A percentile compares a stretch with the other conserved stretches of the same genome.
phyloP scores from a whole-genome alignment of 2,113 vertebrate species.

The Rhodinocichla rosea region DNA sequence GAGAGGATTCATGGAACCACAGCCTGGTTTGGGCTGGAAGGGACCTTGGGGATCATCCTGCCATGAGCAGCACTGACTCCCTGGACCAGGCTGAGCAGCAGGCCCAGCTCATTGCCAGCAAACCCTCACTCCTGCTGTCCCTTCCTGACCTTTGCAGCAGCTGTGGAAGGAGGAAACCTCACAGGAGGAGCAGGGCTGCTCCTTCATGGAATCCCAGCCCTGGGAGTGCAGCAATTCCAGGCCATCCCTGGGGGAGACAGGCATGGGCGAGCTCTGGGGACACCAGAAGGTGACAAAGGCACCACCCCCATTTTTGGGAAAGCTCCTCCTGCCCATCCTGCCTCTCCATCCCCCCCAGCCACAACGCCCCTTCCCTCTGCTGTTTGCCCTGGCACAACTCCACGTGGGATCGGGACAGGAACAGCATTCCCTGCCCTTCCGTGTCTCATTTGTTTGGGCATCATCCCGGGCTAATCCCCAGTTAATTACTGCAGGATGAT shows the following conservation, averaged over 20 bases:
- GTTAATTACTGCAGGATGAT: slow-evolving; percentile 38
- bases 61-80: not conserved
- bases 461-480: slow-evolving; percentile 34
- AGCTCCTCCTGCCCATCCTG: not conserved
- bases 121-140: not conserved
- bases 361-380: not conserved
- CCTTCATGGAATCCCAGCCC: not conserved
- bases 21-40: not conserved
- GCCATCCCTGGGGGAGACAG: fast-evolving
- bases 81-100: not conserved
- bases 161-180: not conserved
- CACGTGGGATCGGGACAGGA: not conserved
- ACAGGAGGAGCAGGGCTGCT: not conserved
- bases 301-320: not conserved
- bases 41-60: not conserved
- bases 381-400: slow-evolving; percentile 14
- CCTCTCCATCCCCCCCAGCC: not conserved
- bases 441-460: slow-evolving; percentile 40
- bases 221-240: not conserved
- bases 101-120: not conserved
- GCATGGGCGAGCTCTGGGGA: fast-evolving
- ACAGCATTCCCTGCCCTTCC: slow-evolving; percentile 2
- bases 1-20: not conserved
- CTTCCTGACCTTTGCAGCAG: no score
- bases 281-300: not conserved